Conservation (phyloP, 2,888 invertebrate species). For the Acronicta aceris region DNA sequence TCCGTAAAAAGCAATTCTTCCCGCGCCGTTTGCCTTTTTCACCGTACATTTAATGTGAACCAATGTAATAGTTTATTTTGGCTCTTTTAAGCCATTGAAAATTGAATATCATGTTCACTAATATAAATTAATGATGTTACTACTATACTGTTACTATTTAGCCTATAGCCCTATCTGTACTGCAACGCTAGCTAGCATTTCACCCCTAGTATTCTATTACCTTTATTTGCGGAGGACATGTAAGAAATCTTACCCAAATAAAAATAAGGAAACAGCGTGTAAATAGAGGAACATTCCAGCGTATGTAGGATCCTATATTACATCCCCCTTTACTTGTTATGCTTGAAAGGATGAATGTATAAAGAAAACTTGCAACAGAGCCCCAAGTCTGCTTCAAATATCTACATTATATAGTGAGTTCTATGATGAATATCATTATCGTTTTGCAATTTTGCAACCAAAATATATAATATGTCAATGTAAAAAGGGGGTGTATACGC, state of each 20-base stretch:
- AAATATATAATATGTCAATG: conserved; percentile 40
- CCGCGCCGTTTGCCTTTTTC: conserved; percentile 83
- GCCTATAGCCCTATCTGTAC: neutral
- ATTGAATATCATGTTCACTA: conserved; percentile 30
- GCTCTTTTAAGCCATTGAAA: conserved; percentile 53
- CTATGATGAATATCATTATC: conserved; percentile 53
- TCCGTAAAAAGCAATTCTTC: conserved; percentile 87
- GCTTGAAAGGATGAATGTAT: conserved; percentile 58
- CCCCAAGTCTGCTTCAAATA: conserved; percentile 26
- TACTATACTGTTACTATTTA: neutral
- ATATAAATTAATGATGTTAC: too few relatives aligned
- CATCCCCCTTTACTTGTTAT: conserved; percentile 60
- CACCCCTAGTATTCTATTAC: conserved; percentile 5
- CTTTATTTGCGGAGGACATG: conserved; percentile 25
- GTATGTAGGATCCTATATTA: conserved; percentile 36
- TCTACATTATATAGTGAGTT: conserved; percentile 54
- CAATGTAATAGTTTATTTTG: conserved; percentile 77
- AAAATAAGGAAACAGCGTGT: conserved; percentile 48
- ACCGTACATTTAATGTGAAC: conserved; percentile 84
- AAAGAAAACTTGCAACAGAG: conserved; percentile 48
- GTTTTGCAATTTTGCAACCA: conserved; percentile 41
- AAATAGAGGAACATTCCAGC: conserved; percentile 55
- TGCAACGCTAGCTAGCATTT: conserved; percentile 3
- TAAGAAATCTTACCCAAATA: conserved; percentile 37
- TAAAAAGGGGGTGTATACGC: conserved; percentile 42